Evolutionary conservation across 2,797 vertebrate genomes (phyloP), one percentile per base, ranked within the genome.

Genomic region (Leuciscus waleckii): DNA sequence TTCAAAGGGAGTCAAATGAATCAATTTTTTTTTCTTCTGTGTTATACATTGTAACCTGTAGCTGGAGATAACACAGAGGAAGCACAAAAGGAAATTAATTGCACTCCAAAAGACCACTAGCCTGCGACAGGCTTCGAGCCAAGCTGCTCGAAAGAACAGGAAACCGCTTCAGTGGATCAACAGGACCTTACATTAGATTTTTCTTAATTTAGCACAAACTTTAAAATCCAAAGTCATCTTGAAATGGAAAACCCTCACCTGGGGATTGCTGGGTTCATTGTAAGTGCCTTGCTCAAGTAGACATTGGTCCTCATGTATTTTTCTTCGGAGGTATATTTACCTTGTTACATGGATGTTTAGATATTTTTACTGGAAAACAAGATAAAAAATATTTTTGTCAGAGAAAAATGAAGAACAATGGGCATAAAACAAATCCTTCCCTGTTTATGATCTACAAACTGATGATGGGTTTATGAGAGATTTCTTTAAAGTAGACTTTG

Each of bases 41-140:
- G 17, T 51, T 84, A 29, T 29, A 39, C 16, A 26, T 11, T 75
- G 23, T 39, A 37, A 68, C 68, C 23, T 54, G 35, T 21, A 46
- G 63, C 49, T 35, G 75, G 51, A 17, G 75, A 84, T 79, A 77
- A 78, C 23, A 8, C 23, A 39, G 26, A 76, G 61, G 17, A 68
- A 51, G 63, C 43, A 78, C 63, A 77, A 58, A 56, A 78, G 63
- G n/a, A 78, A 78, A 77, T 58, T 0, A 58, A 68, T 35, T 58
- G 39, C 49, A 61, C 8, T 77, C 8, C 7, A 43, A n/a, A 43
- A 84, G 19, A 35, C 61, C 4, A 5, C 37, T 23, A 19, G 10
- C n/a, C 37, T 39, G 35, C 21, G 4, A 35, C 65, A 11, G n/a
- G 70, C 41, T 65, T 32, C 35, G 1, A 65, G 41, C 8, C 35